phyloP scores from a whole-genome alignment of 1,140 invertebrate species.

The Megalopta genalis region DNA sequence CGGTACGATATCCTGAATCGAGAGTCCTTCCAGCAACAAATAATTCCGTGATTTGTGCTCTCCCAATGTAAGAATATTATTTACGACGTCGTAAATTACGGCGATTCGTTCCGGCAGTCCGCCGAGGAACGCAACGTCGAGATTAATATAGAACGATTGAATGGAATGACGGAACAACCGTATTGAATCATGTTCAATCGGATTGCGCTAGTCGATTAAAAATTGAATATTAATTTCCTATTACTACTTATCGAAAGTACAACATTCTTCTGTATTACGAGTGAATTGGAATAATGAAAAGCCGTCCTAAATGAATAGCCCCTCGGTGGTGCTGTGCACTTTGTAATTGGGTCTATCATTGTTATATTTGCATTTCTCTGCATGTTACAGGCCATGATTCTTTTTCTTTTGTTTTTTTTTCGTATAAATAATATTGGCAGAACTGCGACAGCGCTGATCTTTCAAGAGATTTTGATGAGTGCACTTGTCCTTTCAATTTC shows the following conservation, averaged over 20 bases:
- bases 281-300: slow-evolving; percentile 37
- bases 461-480: neutral
- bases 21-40: slow-evolving; percentile 16
- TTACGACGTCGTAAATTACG: slow-evolving; percentile 44
- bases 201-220: slow-evolving; percentile 8
- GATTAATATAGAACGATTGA: slow-evolving; percentile 44
- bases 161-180: slow-evolving; percentile 26
- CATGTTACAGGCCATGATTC: neutral
- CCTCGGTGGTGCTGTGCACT: slow-evolving; percentile 19
- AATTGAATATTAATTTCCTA: slow-evolving; percentile 36
- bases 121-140: slow-evolving; percentile 15
- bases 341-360: slow-evolving; percentile 45
- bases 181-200: slow-evolving; percentile 36
- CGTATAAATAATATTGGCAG: neutral
- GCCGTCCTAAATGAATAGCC: slow-evolving; percentile 44
- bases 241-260: neutral
- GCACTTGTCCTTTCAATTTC: neutral
- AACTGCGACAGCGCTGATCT: neutral
- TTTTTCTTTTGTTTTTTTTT: neutral
- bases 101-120: slow-evolving; percentile 20
- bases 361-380: slow-evolving; percentile 33
- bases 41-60: slow-evolving; percentile 37
- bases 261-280: neutral
- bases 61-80: slow-evolving; percentile 42
- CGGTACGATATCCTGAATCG: slow-evolving; percentile 5